Evolutionary conservation across 2,888 invertebrate genomes (phyloP), one percentile per base, ranked within the genome.

Genomic region (Silvanus unidentatus): DNA sequence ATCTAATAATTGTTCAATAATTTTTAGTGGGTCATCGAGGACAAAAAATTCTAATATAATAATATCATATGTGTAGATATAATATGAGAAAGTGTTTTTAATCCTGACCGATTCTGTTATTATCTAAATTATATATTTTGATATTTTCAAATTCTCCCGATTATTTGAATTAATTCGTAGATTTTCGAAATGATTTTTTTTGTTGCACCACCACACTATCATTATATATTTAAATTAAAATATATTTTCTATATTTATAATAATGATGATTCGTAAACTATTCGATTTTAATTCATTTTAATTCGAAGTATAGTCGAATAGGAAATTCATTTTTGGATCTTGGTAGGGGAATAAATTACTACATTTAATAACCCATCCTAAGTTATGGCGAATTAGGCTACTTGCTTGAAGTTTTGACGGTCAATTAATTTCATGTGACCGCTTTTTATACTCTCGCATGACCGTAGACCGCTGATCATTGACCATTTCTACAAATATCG

Each of bases 91-190:
- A 58, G 54, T 58, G 58, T 58, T 63, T 60, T 55, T 53, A 54
- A 54, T 62, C 52, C 49, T 49, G 48, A 48, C 55, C 60, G 53
- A 58, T 62, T 60, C 50, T 52, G 55, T 62, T 59, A 64, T 65
- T 65, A 65, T 60, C 59, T 62, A 65, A 65, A 66, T 66, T 65
- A 66, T 65, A 66, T 58, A 63, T 62, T 62, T 59, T 62, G 57
- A 60, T 63, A 61, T 59, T 59, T 63, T 52, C 47, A 52, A 55
- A 58, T 54, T 50, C 58, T 48, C n/a, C 40, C 55, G 59, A 63
- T 65, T 59, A 62, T 66, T 58, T 52, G 62, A 60, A 64, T 66
- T 63, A 65, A 62, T 63, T 60, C 52, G 39, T 49, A 51, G 45
- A 57, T 54, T 55, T 55, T 50, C 48, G 48, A 49, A 53, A 56